Evolutionary conservation across 2,888 invertebrate species (phyloP).

Genomic region (Physocephala rufipes): DNA sequence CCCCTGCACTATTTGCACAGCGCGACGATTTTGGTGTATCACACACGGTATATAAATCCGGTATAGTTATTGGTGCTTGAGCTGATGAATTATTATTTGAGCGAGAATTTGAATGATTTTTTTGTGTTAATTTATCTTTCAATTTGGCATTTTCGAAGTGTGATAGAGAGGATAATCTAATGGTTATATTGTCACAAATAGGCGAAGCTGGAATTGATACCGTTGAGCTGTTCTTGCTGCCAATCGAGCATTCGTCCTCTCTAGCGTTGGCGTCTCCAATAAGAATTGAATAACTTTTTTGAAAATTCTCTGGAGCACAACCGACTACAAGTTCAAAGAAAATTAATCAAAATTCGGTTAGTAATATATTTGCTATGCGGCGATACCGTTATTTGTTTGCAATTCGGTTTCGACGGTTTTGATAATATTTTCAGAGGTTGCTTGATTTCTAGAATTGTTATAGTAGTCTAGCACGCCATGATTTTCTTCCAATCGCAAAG

Average conservation of each 20-base stretch:
- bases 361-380: not conserved
- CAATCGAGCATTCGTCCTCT: not conserved
- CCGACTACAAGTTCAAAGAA: not conserved
- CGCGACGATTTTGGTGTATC: slow-evolving; percentile 20
- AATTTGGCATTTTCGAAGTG: not conserved
- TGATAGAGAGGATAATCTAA: slow-evolving; percentile 16
- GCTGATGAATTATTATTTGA: not conserved
- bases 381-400: not conserved
- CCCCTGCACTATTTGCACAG: not conserved
- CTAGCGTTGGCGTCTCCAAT: slow-evolving; percentile 14
- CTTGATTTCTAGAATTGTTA: slow-evolving; percentile 31
- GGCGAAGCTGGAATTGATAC: not conserved
- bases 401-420: no score
- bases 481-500: slow-evolving; percentile 45
- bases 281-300: slow-evolving; percentile 18
- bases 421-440: not conserved
- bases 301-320: slow-evolving; percentile 1
- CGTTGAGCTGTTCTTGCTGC: not conserved
- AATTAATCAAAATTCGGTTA: not conserved
- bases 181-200: not conserved
- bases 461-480: slow-evolving; percentile 46
- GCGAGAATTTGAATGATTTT: not conserved
- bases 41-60: not conserved
- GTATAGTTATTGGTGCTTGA: not conserved
- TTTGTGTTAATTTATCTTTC: not conserved